Conservation (phyloP, 2,888 invertebrate genomes). For the Aricia artaxerxes region DNA sequence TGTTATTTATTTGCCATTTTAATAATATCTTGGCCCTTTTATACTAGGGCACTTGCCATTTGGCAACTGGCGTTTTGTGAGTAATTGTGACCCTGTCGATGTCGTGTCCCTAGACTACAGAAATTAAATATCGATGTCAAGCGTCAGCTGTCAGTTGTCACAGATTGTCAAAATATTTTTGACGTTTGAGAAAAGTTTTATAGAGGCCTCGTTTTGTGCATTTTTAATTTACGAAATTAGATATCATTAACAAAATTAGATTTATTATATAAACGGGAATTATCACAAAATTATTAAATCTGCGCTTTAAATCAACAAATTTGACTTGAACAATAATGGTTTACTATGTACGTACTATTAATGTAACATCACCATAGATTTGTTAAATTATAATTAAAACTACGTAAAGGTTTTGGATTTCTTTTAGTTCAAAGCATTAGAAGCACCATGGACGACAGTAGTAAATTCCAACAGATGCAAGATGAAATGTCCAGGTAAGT, state of each 20-base stretch:
- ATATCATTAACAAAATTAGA: neutral
- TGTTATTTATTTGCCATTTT: too few relatives aligned
- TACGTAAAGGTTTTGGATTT: slow-evolving; percentile 75
- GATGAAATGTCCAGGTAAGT: slow-evolving; percentile 93
- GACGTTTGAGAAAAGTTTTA: too few relatives aligned
- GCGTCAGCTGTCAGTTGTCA: too few relatives aligned
- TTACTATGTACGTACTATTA: slow-evolving; percentile 38
- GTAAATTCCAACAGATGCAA: slow-evolving; percentile 89
- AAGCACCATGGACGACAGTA: slow-evolving; percentile 68
- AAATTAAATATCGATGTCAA: too few relatives aligned
- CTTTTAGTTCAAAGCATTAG: slow-evolving; percentile 68
- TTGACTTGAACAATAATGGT: neutral
- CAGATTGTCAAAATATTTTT: too few relatives aligned
- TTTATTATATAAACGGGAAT: neutral
- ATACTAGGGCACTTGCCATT: too few relatives aligned
- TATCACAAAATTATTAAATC: neutral
- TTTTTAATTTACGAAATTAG: neutral
- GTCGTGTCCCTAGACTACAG: too few relatives aligned
- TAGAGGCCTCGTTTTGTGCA: neutral
- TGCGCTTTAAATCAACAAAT: neutral
- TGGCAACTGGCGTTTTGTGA: too few relatives aligned
- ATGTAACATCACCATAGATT: slow-evolving; percentile 43
- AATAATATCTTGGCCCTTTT: too few relatives aligned
- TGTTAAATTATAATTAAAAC: slow-evolving; percentile 52
- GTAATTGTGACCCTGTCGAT: too few relatives aligned